phyloP scores from a whole-genome alignment of 2,888 invertebrate species.

The Nomada ferruginata region DNA sequence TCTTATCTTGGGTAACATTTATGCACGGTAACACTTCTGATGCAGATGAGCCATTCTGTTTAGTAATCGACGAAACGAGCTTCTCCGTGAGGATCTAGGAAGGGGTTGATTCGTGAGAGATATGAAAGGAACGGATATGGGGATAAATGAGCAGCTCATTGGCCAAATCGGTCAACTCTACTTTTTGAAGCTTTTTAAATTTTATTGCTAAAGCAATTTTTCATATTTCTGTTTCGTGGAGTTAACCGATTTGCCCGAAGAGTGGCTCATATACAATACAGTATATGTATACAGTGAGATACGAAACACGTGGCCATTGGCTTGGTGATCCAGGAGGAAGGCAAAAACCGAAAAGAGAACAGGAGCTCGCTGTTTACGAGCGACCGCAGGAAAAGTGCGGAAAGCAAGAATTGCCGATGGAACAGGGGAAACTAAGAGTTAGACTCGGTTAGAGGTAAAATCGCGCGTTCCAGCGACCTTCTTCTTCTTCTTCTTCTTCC shows the following conservation, averaged over 20 bases:
- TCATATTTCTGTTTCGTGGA: too few relatives aligned
- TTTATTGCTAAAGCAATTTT: too few relatives aligned
- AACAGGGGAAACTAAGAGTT: conserved; percentile 18
- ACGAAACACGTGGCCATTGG: background rate
- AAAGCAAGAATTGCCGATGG: conserved; percentile 47
- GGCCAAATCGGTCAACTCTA: too few relatives aligned
- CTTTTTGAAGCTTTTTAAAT: too few relatives aligned
- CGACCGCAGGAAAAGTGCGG: conserved; percentile 44
- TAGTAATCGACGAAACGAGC: background rate
- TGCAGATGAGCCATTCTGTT: background rate
- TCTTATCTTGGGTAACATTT: background rate
- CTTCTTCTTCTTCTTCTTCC: background rate
- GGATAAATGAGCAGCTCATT: too few relatives aligned
- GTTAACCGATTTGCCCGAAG: too few relatives aligned
- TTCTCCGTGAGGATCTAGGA: background rate
- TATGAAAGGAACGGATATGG: background rate
- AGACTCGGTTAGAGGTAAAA: conserved; percentile 33
- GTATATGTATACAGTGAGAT: background rate
- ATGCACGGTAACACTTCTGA: background rate
- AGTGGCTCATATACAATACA: too few relatives aligned
- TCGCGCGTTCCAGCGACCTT: conserved; percentile 48
- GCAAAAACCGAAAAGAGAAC: conserved; percentile 47
- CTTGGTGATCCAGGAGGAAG: conserved; percentile 22
- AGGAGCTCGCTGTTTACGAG: conserved; percentile 67
- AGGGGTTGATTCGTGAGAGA: conserved; percentile 11